These are phyloP conservation scores for Dunckerocampus dactyliophorus DNA, from an alignment of 2,113 vertebrate genomes.

Conservation along the genomic window DNA sequence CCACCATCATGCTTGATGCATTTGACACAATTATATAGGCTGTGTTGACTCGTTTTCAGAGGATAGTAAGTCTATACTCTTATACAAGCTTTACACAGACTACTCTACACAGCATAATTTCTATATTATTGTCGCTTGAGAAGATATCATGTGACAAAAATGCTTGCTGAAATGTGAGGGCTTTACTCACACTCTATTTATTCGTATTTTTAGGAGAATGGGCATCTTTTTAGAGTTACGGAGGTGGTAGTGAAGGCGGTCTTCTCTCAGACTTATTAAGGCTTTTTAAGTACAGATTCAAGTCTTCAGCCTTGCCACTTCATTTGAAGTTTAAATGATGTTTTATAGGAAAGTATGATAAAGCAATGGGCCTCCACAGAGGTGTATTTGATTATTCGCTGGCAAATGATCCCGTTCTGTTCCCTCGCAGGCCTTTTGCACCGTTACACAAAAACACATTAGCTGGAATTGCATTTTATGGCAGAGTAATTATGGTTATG, in stretches of 20 bases:
- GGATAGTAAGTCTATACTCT: too few species aligned
- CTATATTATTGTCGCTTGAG: too few species aligned
- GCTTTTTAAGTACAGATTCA: not conserved
- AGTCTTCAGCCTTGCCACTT: not conserved
- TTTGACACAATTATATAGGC: too few species aligned
- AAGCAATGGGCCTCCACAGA: not conserved
- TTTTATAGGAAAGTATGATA: not conserved
- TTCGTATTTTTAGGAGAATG: not conserved
- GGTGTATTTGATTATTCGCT: not conserved
- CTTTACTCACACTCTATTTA: too few species aligned
- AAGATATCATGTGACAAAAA: too few species aligned
- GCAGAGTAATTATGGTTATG: not conserved
- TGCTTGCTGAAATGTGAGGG: too few species aligned
- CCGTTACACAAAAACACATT: not conserved
- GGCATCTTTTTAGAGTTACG: not conserved
- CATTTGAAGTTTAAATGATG: not conserved
- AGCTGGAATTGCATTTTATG: slow-evolving; percentile 3
- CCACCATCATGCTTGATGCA: too few species aligned
- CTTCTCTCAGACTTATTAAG: not conserved
- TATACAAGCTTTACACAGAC: too few species aligned
- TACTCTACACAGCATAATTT: too few species aligned
- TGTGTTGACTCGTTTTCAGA: too few species aligned
- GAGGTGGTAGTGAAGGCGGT: too few species aligned
- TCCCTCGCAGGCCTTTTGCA: not conserved
- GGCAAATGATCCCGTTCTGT: not conserved